Evolutionary conservation across 2,888 invertebrate genomes (phyloP).

Genomic region (Scaeva pyrastri): DNA sequence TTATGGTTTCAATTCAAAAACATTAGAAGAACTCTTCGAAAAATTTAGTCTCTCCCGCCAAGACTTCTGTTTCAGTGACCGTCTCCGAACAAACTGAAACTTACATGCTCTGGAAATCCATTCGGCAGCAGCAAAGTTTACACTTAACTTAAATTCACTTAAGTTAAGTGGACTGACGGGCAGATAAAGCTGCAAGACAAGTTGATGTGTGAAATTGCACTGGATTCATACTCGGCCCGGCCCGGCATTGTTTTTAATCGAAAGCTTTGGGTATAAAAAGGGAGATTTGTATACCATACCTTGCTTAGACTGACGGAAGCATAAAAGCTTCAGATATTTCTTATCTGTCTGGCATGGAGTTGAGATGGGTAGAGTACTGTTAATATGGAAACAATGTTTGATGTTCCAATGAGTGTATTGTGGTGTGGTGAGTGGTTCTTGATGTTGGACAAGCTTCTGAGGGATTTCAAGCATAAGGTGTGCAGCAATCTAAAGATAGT

Average conservation of each 20-base stretch:
- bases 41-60: not conserved
- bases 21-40: not conserved
- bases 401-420: too few relatives aligned
- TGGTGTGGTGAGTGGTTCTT: too few relatives aligned
- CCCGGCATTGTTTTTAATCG: conserved; percentile 23
- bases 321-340: conserved; percentile 29
- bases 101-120: conserved; percentile 20
- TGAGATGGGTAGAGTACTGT: too few relatives aligned
- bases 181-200: not conserved
- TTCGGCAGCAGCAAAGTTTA: conserved; percentile 25
- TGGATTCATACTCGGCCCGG: conserved; percentile 38
- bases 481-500: too few relatives aligned
- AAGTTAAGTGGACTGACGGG: conserved; percentile 1
- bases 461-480: too few relatives aligned
- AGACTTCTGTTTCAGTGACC: conserved; percentile 38
- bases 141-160: conserved; percentile 21
- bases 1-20: conserved; percentile 23
- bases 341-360: conserved; percentile 43
- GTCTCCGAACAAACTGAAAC: conserved; percentile 59
- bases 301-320: not conserved
- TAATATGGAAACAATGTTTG: too few relatives aligned
- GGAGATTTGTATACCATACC: too few relatives aligned
- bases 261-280: conserved; percentile 44
- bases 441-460: too few relatives aligned
- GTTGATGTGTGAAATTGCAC: conserved; percentile 41